Evolutionary conservation across 2,888 invertebrate species (phyloP).

Genomic region (Agrotis segetum): DNA sequence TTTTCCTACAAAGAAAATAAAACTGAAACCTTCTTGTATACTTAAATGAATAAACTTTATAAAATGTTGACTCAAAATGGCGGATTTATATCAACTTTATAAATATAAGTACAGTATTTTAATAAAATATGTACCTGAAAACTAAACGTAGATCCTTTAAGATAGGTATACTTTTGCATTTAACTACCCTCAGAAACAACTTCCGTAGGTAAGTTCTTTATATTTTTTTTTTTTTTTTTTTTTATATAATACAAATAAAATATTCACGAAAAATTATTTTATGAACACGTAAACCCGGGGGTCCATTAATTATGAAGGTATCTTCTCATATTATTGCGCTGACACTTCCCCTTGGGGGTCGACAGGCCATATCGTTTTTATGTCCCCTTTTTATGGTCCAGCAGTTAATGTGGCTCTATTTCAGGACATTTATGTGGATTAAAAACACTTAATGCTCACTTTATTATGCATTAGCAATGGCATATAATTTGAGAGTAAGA

Average conservation of each 20-base stretch:
- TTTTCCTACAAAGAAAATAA: background rate
- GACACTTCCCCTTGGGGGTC: conserved; percentile 55
- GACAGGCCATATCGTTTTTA: conserved; percentile 60
- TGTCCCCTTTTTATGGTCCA: conserved; percentile 48
- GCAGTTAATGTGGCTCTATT: conserved; percentile 61
- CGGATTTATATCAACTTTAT: too few relatives aligned
- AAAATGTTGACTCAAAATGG: background rate
- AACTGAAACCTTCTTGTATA: background rate
- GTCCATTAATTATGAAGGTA: conserved; percentile 53
- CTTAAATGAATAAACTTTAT: background rate
- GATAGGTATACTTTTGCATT: background rate
- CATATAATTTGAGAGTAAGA: conserved; percentile 9
- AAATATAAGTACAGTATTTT: too few relatives aligned
- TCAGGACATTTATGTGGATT: conserved; percentile 53
- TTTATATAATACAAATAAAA: conserved; percentile 55
- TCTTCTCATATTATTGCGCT: conserved; percentile 57
- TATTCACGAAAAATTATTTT: conserved; percentile 57
- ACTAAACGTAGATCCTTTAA: background rate
- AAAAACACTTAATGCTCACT: conserved; percentile 43
- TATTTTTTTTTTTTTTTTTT: too few relatives aligned
- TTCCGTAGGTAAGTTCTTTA: background rate
- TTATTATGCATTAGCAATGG: conserved; percentile 37
- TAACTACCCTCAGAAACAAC: conserved; percentile 2
- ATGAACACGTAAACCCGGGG: conserved; percentile 47
- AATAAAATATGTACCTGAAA: too few relatives aligned